Percentiles rank a stretch among this genome's conserved stretches.
These are phyloP conservation scores for Sesamia inferens DNA, from an alignment of 2,888 invertebrate genomes.

Conservation along the genomic window DNA sequence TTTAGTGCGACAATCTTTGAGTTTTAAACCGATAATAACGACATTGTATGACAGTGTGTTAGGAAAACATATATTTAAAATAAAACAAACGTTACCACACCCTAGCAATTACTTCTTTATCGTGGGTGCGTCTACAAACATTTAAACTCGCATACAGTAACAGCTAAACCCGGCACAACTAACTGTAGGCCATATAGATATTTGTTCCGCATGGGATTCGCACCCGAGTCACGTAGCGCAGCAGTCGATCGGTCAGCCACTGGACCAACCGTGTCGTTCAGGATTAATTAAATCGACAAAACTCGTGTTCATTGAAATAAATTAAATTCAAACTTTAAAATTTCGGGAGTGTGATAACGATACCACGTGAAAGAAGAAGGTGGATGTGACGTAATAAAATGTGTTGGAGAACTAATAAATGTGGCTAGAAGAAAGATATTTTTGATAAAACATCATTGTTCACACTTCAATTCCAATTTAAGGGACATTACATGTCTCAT, in stretches of 20 bases:
- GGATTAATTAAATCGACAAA: not conserved
- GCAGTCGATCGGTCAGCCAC: too few species aligned
- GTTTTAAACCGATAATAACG: not conserved
- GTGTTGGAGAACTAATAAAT: not conserved
- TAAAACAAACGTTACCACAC: too few species aligned
- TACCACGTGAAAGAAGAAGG: too few species aligned
- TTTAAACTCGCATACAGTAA: too few species aligned
- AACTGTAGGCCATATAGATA: too few species aligned
- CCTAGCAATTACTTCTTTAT: too few species aligned
- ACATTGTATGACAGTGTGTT: not conserved
- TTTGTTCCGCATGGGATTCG: too few species aligned
- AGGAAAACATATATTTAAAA: too few species aligned
- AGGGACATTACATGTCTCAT: constrained; percentile 1
- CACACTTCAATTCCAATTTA: constrained; percentile 3
- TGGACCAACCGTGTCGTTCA: too few species aligned
- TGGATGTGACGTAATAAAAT: not conserved
- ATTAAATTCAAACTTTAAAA: not conserved
- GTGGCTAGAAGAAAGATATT: not conserved
- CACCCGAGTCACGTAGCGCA: too few species aligned
- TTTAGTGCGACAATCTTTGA: not conserved
- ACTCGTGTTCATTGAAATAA: not conserved
- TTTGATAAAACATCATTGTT: not conserved
- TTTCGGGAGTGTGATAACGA: not conserved
- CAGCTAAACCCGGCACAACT: too few species aligned
- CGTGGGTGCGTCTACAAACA: too few species aligned